Base-by-base conservation (phyloP, 2,113 vertebrate species). In the Esox niger region DNA sequence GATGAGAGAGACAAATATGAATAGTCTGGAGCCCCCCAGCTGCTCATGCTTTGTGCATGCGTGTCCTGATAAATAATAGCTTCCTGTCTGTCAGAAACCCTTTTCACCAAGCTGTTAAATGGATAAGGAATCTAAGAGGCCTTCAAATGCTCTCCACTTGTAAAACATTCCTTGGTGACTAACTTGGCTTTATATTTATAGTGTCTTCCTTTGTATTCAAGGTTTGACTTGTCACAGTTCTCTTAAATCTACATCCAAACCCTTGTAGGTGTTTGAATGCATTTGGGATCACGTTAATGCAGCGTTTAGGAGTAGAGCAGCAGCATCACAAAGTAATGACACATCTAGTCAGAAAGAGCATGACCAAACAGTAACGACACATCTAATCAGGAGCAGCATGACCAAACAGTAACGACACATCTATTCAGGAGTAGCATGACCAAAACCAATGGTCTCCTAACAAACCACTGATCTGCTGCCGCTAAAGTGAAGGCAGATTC, bases 41-140 rank as follows among this genome's bases (percentile, higher is more conserved):
- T 85, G 86, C 78, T 77, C 68, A 25, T 78, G 77, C 79, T 84
- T 84, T 69, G 68, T 79, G 82, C 71, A 86, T 72, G 74, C 80
- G 65, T 79, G 78, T 83, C 78, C 76, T 30, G 79, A 86, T 87
- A 89, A 90, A 88, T 87, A 85, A 90, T 79, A 80, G 80, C 84
- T 87, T 90, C 86, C 82, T 87, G 82, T 83, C 79, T 73, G 79
- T 86, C 79, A 79, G 64, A 77, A 79, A 75, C 79, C 77, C 75
- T 79, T 85, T 85, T 81, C 56, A 61, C 63, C 72, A 64, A 29
- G 52, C 71, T 68, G 72, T 77, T 76, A 76, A 63, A 20, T 63
- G 69, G 33, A 74, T 73, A 70, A 81, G 76, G 82, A 52, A 77
- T 32, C 4, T 9, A 31, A 21, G 57, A 66, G 65, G 46, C 63